A percentile compares a stretch with the other conserved stretches of the same genome.
Evolutionary conservation across 2,797 vertebrate genomes (phyloP).

Genomic region (Enteromius thamalakanensis): DNA sequence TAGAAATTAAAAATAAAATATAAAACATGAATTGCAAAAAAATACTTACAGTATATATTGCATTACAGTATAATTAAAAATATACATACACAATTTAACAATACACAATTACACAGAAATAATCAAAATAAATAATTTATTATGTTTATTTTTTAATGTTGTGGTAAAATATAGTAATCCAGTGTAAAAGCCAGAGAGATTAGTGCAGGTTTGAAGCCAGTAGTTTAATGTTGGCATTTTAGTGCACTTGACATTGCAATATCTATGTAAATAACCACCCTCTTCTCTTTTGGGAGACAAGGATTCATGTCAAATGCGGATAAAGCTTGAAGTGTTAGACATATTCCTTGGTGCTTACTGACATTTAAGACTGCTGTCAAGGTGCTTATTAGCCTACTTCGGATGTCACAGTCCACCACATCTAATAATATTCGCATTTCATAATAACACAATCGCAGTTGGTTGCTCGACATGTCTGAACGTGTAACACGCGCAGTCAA

Average conservation of each 20-base stretch:
- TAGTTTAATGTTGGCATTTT: conserved; percentile 1
- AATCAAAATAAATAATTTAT: not conserved
- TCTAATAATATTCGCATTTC: conserved; percentile 54
- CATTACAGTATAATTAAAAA: not conserved
- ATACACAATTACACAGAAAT: not conserved
- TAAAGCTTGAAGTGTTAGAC: not conserved
- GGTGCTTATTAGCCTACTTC: conserved; percentile 18
- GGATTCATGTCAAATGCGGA: not conserved
- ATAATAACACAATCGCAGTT: conserved; percentile 51
- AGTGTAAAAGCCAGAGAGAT: not conserved
- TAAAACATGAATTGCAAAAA: not conserved
- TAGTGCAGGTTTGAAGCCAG: not conserved
- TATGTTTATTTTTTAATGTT: not conserved
- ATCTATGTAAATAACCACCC: not conserved
- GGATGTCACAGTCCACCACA: conserved; percentile 19
- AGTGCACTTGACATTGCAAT: not conserved
- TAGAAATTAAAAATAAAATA: not conserved
- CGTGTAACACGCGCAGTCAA: conserved; percentile 29
- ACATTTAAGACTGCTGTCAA: conserved; percentile 30
- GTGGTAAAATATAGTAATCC: too few species aligned
- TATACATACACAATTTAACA: too few species aligned
- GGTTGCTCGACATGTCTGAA: conserved; percentile 59
- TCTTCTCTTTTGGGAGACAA: not conserved
- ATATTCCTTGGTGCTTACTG: conserved; percentile 7
- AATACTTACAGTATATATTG: not conserved